Base-by-base conservation (phyloP, 2,113 vertebrate species). In the Periophthalmodon schlosseri region DNA sequence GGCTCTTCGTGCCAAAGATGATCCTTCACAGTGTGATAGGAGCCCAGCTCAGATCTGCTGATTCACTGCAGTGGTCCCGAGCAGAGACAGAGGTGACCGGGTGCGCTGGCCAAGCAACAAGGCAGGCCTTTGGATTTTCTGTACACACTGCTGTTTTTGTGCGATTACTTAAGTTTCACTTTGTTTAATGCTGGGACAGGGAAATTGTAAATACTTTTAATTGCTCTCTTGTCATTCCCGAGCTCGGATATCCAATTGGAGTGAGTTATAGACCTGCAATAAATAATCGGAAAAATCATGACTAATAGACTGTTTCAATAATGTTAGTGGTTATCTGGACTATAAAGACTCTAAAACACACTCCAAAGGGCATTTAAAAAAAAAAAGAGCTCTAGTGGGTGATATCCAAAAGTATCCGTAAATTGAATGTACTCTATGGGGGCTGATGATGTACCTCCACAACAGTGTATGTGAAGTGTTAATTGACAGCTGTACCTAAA, bases 51-150 rank as follows among this genome's bases (percentile, higher is more conserved):
- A 88, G 84, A 90, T 88, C 34, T 92, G 89, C 88, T 90, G 88
- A 90, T 88, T 92, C 89, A 88, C 89, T 90, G 91, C 88, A 85
- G 89, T 75, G 81, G 79, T 77, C 68, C 76, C 9, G 74, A 74
- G 79, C 72, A 66, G 76, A 80, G 84, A 69, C 54, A 24, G 73
- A 77, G 84, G 79, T 75, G 79, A 77, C 65, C 33, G 70, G 76
- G 73, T 83, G 82, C 79, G 72, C 82, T 63, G 50, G 79, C 72
- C 70, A 50, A 61, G 81, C 72, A 73, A 56, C 63, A 75, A 15
- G 69, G 67, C 87, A 0, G 75, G 81, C 77, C 60, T n/a, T 64
- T 24, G 61, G 76, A 85, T 57, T 23, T 60, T 34, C 7, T 63
- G 60, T 63, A 34, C 60, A 63, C 60, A 28, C 60, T 60, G 57